Evolutionary conservation across 2,888 invertebrate genomes (phyloP).

Genomic region (Cordilura impudica): DNA sequence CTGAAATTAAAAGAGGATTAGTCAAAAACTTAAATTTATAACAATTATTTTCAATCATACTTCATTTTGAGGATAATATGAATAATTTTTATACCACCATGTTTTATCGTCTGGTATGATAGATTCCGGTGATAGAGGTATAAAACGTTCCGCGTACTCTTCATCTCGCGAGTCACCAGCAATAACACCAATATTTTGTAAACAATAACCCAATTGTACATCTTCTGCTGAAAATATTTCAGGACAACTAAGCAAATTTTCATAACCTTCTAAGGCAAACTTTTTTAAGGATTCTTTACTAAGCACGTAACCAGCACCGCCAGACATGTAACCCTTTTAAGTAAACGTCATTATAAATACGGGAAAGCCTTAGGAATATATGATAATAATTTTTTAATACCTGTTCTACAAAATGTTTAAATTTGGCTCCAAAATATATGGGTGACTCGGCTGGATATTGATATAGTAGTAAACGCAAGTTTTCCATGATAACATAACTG

Average conservation of each 20-base stretch:
- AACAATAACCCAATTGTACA: conserved; percentile 82
- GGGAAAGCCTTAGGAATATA: not conserved
- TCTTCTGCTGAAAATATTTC: conserved; percentile 78
- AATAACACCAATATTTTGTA: conserved; percentile 89
- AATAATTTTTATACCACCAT: conserved; percentile 96
- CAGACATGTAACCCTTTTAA: conserved; percentile 90
- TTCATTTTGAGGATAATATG: conserved; percentile 72
- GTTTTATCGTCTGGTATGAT: conserved; percentile 86
- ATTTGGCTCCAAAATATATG: conserved; percentile 93
- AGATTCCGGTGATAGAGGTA: conserved; percentile 88
- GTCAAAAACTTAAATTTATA: not conserved
- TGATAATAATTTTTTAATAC: conserved; percentile 67
- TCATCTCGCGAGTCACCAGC: conserved; percentile 94
- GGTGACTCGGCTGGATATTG: conserved; percentile 85
- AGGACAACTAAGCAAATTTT: conserved; percentile 78
- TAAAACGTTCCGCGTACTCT: conserved; percentile 91
- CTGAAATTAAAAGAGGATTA: conserved; percentile 19
- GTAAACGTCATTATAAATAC: not conserved
- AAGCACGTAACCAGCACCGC: conserved; percentile 95
- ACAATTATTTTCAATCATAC: too few relatives aligned
- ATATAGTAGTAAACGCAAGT: conserved; percentile 92
- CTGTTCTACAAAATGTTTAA: conserved; percentile 83
- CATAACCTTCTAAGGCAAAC: conserved; percentile 86
- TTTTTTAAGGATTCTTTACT: conserved; percentile 88
- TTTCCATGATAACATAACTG: conserved; percentile 96